Percentiles rank a stretch among this genome's conserved stretches.
These are phyloP conservation scores for Anarhynchus alexandrinus DNA, from an alignment of 2,113 vertebrate genomes.

Conservation along the genomic window DNA sequence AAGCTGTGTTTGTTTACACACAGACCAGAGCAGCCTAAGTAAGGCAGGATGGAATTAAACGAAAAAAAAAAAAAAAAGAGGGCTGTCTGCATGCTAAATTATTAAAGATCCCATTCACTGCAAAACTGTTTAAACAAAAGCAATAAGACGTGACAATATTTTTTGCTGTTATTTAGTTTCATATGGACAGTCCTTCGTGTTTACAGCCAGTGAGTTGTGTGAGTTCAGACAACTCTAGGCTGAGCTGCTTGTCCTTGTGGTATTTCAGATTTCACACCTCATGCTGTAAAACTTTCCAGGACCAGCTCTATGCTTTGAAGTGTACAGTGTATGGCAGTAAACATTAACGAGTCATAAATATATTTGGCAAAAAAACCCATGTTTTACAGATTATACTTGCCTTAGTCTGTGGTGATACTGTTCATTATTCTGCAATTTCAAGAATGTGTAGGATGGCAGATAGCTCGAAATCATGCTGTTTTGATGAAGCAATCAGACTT, in stretches of 20 bases:
- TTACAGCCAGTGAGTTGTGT: neutral
- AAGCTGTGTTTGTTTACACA: neutral
- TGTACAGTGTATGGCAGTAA: neutral
- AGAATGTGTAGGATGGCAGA: slow-evolving; percentile 2
- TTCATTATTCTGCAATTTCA: slow-evolving; percentile 32
- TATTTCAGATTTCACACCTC: slow-evolving; percentile 61
- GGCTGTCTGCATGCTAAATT: neutral
- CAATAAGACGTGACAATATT: neutral
- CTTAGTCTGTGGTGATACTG: neutral
- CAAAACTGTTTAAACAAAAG: neutral
- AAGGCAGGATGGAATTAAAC: neutral
- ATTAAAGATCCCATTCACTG: neutral
- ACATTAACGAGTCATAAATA: slow-evolving; percentile 11
- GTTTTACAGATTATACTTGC: neutral
- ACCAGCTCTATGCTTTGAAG: slow-evolving; percentile 43
- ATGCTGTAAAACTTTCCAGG: slow-evolving; percentile 43
- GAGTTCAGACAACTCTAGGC: neutral
- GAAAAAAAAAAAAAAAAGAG: neutral
- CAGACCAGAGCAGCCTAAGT: neutral
- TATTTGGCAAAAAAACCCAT: neutral
- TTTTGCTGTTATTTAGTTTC: neutral
- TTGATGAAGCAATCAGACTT: neutral
- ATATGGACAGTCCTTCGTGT: neutral
- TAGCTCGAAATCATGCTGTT: neutral
- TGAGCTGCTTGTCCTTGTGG: slow-evolving; percentile 13